Base-by-base conservation (phyloP, 2,797 vertebrate species). In the Anableps anableps region DNA sequence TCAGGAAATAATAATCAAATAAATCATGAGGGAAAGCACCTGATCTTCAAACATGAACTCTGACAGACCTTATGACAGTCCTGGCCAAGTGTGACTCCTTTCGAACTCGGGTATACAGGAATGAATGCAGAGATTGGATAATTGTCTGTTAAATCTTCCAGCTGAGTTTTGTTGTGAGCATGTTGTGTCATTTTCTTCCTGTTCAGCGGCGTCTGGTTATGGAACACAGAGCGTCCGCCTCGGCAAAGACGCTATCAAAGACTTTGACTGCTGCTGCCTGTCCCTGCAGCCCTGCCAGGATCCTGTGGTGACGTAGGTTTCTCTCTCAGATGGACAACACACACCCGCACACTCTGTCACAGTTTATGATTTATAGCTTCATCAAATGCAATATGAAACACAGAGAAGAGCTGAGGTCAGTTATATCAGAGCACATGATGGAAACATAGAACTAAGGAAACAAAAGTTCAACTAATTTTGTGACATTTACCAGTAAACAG, bases 201-300 rank as follows among this genome's bases (percentile, higher is more conserved):
- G 13, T 68, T 9, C 85, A 97, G 97, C 96, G 60, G 94, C 97
- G 4, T 98, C 97, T 0, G 97, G 97, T 70, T 98, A 98, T 0
- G 97, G 97, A 5, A 98, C 97, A 3, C 97, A 98, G 92, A 97
- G 96, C 77, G 93, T 98, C 16, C 96, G 97, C 3, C 90, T 98
- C 84, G 97, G 97, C 38, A 97, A 97, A 89, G 97, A 98, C 45
- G 97, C 97, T 0, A 96, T 98, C 72, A 98, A 98, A 88, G 97
- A 98, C 91, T 98, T 98, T 26, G 97, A 98, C 90, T 98, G 97
- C 89, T 98, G 97, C 85, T 97, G 96, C 79, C 95, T 98, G 3
- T 98, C 97, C 0, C 91, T 98, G 84, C 97, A 98, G 89, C 96
- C 97, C 1, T 98, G 97, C 86, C 95, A 96, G 29, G 93, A 97